Evolutionary conservation across 2,797 vertebrate species (phyloP), one percentile per base, ranked within the genome.

Genomic region (Tachyglossus aculeatus): DNA sequence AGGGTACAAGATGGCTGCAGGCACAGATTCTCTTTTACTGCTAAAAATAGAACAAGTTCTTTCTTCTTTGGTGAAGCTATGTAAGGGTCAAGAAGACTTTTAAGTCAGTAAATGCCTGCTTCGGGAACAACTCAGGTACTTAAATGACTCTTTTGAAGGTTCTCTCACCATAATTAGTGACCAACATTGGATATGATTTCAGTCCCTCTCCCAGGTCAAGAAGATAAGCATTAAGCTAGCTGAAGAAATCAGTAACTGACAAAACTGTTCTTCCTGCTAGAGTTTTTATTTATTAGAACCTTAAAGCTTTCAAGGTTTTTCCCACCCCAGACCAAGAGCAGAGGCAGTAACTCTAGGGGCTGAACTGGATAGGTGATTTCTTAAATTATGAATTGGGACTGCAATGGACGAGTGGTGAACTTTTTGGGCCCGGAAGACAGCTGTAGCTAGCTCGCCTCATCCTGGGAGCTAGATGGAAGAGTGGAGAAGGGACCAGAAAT

Each of bases 171-270:
- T 16, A n/a, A n/a, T 22, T 21, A 31, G 38, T 34, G n/a, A n/a
- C n/a, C 11, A 36, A 38, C 34, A 38, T 33, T 2, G 11, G 44
- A 37, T 13, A 40, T 10, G 8, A n/a, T n/a, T 45, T 21, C 2
- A 18, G n/a, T 47, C 34, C 27, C 19, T 80, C 51, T 6, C 27
- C 38, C 27, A 61, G 22, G 8, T 41, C 11, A 37, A 40, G n/a
- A n/a, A n/a, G 56, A 68, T 27, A 52, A 65, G 71, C 61, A 47
- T 44, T 11, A 71, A 54, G 39, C 44, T 24, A n/a, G 52, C 19
- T 38, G 18, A 25, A 61, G 34, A 67, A 71, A 63, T 51, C 36
- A 45, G 52, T 40, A 24, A 53, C 25, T 19, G 40, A 9, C 9
- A 25, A 10, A 54, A 13, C 9, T 58, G 40, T 27, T 21, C n/a